Evolutionary conservation across 2,888 invertebrate species (phyloP).

Genomic region (Horisme vitalbata): DNA sequence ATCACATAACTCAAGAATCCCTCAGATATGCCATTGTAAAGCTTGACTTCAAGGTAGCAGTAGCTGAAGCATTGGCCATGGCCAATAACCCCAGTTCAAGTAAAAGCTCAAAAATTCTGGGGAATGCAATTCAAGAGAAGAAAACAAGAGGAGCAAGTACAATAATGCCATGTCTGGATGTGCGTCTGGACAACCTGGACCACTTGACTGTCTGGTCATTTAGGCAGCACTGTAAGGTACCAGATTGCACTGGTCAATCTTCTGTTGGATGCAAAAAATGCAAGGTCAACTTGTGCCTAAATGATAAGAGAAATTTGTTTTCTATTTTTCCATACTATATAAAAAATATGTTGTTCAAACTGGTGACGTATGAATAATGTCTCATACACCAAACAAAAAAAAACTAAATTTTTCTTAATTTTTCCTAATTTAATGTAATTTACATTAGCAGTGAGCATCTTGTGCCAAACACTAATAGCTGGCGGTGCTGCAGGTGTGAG

Average conservation of each 20-base stretch:
- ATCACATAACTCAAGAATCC: neutral
- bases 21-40: conserved; percentile 6
- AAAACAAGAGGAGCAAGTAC: too few species aligned
- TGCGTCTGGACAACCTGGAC: conserved; percentile 12
- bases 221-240: conserved; percentile 16
- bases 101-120: too few species aligned
- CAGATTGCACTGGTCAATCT: conserved; percentile 7
- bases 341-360: too few species aligned
- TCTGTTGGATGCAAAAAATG: conserved; percentile 3
- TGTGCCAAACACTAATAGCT: too few species aligned
- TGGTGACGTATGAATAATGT: too few species aligned
- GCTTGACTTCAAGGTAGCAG: conserved; percentile 15
- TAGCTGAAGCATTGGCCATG: conserved; percentile 14
- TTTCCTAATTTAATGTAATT: too few species aligned
- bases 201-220: conserved; percentile 14
- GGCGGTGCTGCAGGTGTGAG: too few species aligned
- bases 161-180: conserved; percentile 6
- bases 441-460: too few species aligned
- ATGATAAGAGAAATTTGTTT: conserved; percentile 4
- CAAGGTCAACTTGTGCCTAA: conserved; percentile 4
- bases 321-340: neutral
- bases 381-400: too few species aligned
- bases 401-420: too few species aligned
- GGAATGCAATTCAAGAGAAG: conserved; percentile 1
- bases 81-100: conserved; percentile 3